Evolutionary conservation across 2,797 vertebrate genomes (phyloP).

Genomic region (Ptychobarbus kaznakovi): DNA sequence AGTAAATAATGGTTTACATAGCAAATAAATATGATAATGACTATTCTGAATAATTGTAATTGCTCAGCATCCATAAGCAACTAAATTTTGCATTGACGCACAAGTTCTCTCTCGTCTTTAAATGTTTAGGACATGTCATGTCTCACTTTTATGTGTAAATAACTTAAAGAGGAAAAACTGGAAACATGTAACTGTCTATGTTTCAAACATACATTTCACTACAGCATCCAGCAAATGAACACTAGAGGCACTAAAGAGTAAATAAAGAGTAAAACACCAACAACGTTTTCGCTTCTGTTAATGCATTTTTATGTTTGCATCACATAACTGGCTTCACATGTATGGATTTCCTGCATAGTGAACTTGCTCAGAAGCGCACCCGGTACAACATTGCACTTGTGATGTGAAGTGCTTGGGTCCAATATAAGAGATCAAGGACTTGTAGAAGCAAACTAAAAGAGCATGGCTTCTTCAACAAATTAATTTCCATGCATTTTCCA

Average conservation of each 20-base stretch:
- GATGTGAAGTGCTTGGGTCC: neutral
- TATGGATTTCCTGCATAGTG: neutral
- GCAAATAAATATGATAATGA: neutral
- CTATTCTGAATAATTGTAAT: neutral
- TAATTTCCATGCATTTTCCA: neutral
- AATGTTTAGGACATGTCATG: neutral
- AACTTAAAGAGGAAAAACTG: neutral
- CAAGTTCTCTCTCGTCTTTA: neutral
- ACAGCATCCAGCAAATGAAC: neutral
- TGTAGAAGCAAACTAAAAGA: neutral
- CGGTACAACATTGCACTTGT: neutral
- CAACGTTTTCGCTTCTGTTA: neutral
- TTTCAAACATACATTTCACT: too few species aligned
- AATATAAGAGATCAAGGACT: neutral
- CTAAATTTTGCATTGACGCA: neutral
- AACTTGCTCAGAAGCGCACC: neutral
- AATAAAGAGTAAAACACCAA: neutral
- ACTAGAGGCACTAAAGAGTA: neutral
- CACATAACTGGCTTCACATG: neutral
- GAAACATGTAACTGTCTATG: neutral
- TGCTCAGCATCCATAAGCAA: neutral
- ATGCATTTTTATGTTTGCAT: neutral
- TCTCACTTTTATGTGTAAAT: neutral
- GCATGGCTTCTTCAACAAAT: neutral
- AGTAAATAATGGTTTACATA: neutral